Conservation (phyloP, 2,888 invertebrate species). For the Operophtera brumata region DNA sequence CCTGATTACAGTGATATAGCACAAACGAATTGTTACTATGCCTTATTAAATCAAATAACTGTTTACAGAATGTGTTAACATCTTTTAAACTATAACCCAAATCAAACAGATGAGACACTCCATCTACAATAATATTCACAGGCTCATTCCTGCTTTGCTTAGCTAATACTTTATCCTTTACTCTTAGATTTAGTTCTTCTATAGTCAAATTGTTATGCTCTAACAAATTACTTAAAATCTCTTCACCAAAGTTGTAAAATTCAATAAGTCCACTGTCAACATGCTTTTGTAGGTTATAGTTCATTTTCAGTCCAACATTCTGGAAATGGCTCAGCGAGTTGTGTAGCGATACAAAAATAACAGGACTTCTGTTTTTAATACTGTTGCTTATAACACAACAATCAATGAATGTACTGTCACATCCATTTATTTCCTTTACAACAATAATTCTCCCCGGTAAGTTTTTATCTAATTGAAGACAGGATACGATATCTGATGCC, state of each 20-base stretch:
- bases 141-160: constrained; percentile 58
- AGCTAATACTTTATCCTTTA: constrained; percentile 60
- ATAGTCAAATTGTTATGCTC: constrained; percentile 50
- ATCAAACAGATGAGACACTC: constrained; percentile 86
- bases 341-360: constrained; percentile 84
- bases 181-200: constrained; percentile 59
- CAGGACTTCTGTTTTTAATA: constrained; percentile 79
- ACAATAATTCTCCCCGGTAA: constrained; percentile 80
- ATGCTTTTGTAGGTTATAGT: constrained; percentile 83
- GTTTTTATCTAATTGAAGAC: constrained; percentile 83
- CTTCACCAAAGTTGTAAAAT: constrained; percentile 58
- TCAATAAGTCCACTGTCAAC: constrained; percentile 59
- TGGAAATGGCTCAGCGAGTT: constrained; percentile 87
- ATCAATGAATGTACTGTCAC: constrained; percentile 87
- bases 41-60: constrained; percentile 61
- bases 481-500: constrained; percentile 82
- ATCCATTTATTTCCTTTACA: constrained; percentile 85
- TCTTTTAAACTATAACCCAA: constrained; percentile 78
- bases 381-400: constrained; percentile 84
- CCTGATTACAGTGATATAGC: constrained; percentile 80
- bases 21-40: constrained; percentile 61
- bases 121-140: constrained; percentile 85
- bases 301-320: constrained; percentile 86
- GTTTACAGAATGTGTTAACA: constrained; percentile 74
- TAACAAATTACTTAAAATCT: constrained; percentile 46